Evolutionary conservation across 2,888 invertebrate genomes (phyloP).

Genomic region (Cyclophora punctaria): DNA sequence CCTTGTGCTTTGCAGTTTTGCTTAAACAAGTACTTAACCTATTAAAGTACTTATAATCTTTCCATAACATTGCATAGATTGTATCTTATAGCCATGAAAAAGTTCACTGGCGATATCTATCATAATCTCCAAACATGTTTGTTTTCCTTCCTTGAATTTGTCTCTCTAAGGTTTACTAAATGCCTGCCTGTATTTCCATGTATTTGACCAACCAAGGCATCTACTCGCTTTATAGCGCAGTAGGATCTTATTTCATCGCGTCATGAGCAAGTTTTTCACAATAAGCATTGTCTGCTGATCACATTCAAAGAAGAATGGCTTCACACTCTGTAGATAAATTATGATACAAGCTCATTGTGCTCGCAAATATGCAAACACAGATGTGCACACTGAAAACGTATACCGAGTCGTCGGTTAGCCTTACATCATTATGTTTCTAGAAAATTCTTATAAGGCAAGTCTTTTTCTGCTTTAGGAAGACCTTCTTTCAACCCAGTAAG

Average conservation of each 20-base stretch:
- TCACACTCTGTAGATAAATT: constrained; percentile 33
- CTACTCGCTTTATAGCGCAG: neutral
- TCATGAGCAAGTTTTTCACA: constrained; percentile 43
- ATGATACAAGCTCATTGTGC: constrained; percentile 50
- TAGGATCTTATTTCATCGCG: constrained; percentile 45
- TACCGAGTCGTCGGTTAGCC: constrained; percentile 5
- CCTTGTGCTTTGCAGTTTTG: constrained; percentile 19
- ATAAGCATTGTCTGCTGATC: constrained; percentile 58
- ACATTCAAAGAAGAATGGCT: constrained; percentile 51
- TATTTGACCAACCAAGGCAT: too few relatives aligned
- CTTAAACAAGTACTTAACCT: neutral
- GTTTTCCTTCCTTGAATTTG: too few relatives aligned
- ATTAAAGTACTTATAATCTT: neutral
- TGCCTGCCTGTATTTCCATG: too few relatives aligned
- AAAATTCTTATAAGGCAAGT: neutral
- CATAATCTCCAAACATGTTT: too few relatives aligned
- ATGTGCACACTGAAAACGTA: constrained; percentile 20
- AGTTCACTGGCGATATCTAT: too few relatives aligned
- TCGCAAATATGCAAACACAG: constrained; percentile 36
- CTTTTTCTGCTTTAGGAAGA: neutral
- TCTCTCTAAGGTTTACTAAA: too few relatives aligned
- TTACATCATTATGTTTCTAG: neutral
- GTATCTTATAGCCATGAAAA: too few relatives aligned
- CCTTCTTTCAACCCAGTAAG: too few relatives aligned
- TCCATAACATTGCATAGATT: too few relatives aligned